Conservation (phyloP, 2,888 invertebrate species). For the Dastarcus helophoroides region DNA sequence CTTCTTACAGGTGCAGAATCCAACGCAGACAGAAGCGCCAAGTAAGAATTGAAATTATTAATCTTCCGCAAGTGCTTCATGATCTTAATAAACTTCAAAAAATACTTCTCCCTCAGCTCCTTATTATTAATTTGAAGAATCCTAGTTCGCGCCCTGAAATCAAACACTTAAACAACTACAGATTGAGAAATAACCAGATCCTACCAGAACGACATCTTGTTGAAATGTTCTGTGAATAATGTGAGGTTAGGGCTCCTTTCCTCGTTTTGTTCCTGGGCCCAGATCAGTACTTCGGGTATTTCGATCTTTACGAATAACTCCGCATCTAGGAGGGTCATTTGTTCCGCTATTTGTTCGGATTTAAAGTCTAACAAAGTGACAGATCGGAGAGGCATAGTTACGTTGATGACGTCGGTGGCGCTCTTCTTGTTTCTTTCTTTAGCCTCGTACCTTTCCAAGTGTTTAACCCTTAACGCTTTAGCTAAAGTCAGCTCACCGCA, state of each 20-base stretch:
- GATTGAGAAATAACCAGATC: slow-evolving; percentile 13
- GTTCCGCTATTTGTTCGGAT: slow-evolving; percentile 90
- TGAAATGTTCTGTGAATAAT: slow-evolving; percentile 96
- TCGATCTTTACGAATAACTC: slow-evolving; percentile 93
- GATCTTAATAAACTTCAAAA: slow-evolving; percentile 92
- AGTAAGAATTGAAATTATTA: slow-evolving; percentile 97
- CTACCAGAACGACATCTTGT: slow-evolving; percentile 97
- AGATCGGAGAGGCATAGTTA: slow-evolving; percentile 31
- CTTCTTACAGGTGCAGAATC: slow-evolving; percentile 90
- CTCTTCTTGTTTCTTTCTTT: slow-evolving; percentile 23
- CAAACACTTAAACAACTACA: background rate
- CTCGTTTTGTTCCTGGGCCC: slow-evolving; percentile 96
- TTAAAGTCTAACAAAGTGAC: slow-evolving; percentile 81
- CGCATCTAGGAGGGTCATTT: slow-evolving; percentile 94
- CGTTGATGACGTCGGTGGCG: slow-evolving; percentile 17
- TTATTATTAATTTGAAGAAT: slow-evolving; percentile 91
- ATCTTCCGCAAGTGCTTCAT: slow-evolving; percentile 96
- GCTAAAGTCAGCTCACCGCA: slow-evolving; percentile 88
- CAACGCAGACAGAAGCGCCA: slow-evolving; percentile 90
- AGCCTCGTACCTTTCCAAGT: slow-evolving; percentile 66
- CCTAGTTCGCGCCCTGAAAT: slow-evolving; percentile 68
- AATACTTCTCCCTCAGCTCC: slow-evolving; percentile 81
- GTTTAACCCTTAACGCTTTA: slow-evolving; percentile 76
- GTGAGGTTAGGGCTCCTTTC: slow-evolving; percentile 94
- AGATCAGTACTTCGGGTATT: slow-evolving; percentile 91